phyloP scores from a whole-genome alignment of 2,113 vertebrate species.

The Piaya cayana region DNA sequence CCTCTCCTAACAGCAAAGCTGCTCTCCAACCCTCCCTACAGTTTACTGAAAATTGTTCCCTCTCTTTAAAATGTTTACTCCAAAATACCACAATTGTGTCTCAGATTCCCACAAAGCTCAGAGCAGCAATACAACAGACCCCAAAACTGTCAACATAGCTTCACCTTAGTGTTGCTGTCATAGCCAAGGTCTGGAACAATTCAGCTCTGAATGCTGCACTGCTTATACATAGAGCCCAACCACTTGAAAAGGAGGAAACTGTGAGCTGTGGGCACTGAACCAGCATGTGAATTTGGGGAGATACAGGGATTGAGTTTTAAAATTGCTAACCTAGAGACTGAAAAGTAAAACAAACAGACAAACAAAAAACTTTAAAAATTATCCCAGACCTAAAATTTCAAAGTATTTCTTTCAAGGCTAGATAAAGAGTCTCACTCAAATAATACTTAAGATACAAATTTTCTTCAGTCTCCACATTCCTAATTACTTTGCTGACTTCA shows the following conservation, averaged over 20 bases:
- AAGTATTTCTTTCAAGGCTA: neutral
- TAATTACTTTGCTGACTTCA: neutral
- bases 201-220: neutral
- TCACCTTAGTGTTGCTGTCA: neutral
- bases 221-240: rapidly evolving
- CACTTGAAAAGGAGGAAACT: neutral
- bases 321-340: neutral
- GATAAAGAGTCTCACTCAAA: neutral
- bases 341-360: neutral
- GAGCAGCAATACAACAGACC: neutral
- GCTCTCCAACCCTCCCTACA: neutral
- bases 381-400: neutral
- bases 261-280: neutral
- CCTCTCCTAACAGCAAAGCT: slow-evolving; percentile 6
- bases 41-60: neutral
- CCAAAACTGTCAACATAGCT: neutral
- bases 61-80: slow-evolving; percentile 16
- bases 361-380: neutral
- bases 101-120: neutral
- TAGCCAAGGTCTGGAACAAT: neutral
- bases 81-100: slow-evolving; percentile 9
- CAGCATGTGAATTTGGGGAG: neutral
- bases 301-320: neutral
- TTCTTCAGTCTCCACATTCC: neutral
- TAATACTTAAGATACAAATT: neutral